These are phyloP conservation scores for Beroe ovata DNA, from an alignment of 37 sponge, comb jelly and placozoan species.

Conservation along the genomic window DNA sequence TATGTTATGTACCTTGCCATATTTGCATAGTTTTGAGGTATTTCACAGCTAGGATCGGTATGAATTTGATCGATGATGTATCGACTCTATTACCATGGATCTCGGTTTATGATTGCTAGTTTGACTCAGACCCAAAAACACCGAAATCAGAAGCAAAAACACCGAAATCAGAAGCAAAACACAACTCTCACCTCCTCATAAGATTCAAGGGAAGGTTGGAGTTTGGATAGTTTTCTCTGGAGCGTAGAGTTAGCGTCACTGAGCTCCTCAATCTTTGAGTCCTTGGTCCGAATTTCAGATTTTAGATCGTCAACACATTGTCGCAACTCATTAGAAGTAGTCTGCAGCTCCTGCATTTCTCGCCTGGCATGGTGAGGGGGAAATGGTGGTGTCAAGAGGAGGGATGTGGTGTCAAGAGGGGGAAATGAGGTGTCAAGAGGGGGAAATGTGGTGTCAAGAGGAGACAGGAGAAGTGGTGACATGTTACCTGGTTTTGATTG, in stretches of 20 bases:
- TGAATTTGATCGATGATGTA: too few relatives aligned
- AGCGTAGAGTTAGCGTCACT: conserved; percentile 15
- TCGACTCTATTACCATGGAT: too few relatives aligned
- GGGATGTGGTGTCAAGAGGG: neutral
- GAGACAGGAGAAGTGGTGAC: neutral
- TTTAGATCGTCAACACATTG: neutral
- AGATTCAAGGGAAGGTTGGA: conserved; percentile 63
- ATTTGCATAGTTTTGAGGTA: too few relatives aligned
- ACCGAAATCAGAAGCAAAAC: too few relatives aligned
- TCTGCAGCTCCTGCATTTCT: conserved; percentile 1
- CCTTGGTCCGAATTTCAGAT: neutral
- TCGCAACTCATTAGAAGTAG: neutral
- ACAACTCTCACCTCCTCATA: conserved; percentile 42
- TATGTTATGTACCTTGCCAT: too few relatives aligned
- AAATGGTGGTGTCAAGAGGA: too few relatives aligned
- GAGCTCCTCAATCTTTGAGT: conserved; percentile 6
- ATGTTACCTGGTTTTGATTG: neutral
- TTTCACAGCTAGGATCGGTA: too few relatives aligned
- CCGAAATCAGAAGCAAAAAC: too few relatives aligned
- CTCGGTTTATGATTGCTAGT: too few relatives aligned
- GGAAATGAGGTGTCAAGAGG: neutral
- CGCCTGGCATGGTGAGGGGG: neutral
- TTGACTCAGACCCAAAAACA: too few relatives aligned
- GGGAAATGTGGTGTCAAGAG: too few relatives aligned
- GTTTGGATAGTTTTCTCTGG: conserved; percentile 54